Percentiles rank a stretch among this genome's conserved stretches.
Conservation (phyloP, 2,797 vertebrate genomes). For the Enteromius unitaeniatus region DNA sequence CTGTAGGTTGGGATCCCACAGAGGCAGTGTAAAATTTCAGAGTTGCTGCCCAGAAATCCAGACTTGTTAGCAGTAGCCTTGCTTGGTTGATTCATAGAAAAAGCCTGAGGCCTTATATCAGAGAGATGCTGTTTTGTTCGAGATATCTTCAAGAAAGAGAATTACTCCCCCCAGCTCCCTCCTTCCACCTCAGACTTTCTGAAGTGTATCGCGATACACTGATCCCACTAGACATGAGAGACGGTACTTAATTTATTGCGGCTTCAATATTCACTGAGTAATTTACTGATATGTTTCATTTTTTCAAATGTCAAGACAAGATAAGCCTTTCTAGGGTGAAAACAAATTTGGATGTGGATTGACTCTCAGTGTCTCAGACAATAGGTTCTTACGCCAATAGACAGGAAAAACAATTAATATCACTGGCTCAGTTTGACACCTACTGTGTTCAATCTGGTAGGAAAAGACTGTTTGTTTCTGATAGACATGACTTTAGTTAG, state of each 20-base stretch:
- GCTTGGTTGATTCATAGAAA: constrained; percentile 29
- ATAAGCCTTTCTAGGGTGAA: constrained; percentile 39
- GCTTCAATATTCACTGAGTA: constrained; percentile 38
- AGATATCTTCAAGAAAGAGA: constrained; percentile 26
- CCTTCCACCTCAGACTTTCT: constrained; percentile 32
- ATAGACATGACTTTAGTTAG: constrained; percentile 18
- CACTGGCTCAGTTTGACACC: constrained; percentile 32
- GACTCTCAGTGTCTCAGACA: constrained; percentile 39
- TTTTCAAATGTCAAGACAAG: constrained; percentile 46
- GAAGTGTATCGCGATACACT: constrained; percentile 23
- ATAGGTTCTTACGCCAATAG: constrained; percentile 34
- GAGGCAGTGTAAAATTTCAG: constrained; percentile 75
- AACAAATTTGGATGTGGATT: constrained; percentile 52
- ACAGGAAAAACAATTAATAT: constrained; percentile 41
- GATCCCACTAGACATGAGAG: constrained; percentile 39
- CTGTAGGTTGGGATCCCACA: constrained; percentile 78
- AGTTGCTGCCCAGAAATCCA: constrained; percentile 65
- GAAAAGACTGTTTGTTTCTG: constrained; percentile 3
- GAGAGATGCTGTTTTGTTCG: constrained; percentile 32
- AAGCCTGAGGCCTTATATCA: constrained; percentile 18
- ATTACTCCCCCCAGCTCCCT: neutral
- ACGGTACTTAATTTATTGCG: constrained; percentile 37
- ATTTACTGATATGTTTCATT: constrained; percentile 48
- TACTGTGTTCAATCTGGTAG: constrained; percentile 4
- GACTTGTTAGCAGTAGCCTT: constrained; percentile 9